phyloP scores from a whole-genome alignment of 2,888 invertebrate species.

The Aelia acuminata region DNA sequence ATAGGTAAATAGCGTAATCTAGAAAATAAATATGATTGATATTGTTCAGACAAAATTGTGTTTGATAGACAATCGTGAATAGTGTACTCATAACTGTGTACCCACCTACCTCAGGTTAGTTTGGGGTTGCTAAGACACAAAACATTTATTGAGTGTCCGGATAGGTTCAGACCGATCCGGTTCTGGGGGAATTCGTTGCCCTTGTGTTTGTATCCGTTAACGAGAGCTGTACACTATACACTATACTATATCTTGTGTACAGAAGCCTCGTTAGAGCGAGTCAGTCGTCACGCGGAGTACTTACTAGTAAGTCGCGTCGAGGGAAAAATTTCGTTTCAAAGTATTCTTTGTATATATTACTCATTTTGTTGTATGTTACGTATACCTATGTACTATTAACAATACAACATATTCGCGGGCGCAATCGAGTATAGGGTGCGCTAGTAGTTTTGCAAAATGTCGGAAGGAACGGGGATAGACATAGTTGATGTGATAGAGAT shows the following conservation, averaged over 20 bases:
- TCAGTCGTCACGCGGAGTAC: not conserved
- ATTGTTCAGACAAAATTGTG: not conserved
- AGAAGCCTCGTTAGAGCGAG: not conserved
- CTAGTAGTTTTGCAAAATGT: too few relatives aligned
- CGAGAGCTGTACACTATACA: slow-evolving; percentile 10
- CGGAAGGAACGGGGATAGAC: too few relatives aligned
- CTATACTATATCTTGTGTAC: too few relatives aligned
- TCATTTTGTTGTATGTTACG: too few relatives aligned
- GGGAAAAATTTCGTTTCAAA: too few relatives aligned
- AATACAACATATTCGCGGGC: too few relatives aligned
- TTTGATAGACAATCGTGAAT: not conserved
- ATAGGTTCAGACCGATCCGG: not conserved
- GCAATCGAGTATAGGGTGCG: too few relatives aligned
- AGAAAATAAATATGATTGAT: too few relatives aligned
- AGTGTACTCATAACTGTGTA: not conserved
- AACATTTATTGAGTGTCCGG: not conserved
- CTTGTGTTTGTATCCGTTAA: not conserved
- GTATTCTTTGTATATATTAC: too few relatives aligned
- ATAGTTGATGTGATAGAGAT: too few relatives aligned
- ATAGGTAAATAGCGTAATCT: too few relatives aligned
- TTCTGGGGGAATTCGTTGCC: slow-evolving; percentile 14
- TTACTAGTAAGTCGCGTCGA: not conserved
- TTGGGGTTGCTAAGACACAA: not conserved
- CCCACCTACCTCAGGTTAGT: not conserved
- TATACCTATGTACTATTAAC: too few relatives aligned